phyloP scores from a whole-genome alignment of 2,113 vertebrate species.

The Apodemus speciosus region DNA sequence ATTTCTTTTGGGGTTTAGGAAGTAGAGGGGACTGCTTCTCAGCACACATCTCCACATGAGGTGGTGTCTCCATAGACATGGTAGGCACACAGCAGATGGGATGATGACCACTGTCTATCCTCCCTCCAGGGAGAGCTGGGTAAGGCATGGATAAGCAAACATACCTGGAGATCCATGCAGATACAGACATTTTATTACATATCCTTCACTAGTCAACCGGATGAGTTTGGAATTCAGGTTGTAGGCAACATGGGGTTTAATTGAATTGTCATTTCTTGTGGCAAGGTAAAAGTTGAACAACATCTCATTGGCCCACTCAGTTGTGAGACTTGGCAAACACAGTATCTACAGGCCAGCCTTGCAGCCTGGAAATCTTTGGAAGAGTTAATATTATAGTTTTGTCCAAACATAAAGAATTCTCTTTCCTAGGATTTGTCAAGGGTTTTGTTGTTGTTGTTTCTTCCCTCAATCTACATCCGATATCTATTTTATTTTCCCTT shows the following conservation, averaged over 20 bases:
- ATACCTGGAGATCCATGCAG: too few relatives aligned
- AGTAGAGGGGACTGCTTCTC: background rate
- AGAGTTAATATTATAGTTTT: background rate
- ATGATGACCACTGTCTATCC: background rate
- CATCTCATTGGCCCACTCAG: background rate
- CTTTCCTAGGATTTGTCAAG: background rate
- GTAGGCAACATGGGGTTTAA: too few relatives aligned
- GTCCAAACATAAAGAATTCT: background rate
- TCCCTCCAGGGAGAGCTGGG: background rate
- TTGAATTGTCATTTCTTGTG: background rate
- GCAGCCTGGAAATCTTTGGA: background rate
- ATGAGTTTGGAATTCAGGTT: background rate
- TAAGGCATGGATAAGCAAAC: background rate
- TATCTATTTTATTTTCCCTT: too few relatives aligned
- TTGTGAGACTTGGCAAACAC: background rate
- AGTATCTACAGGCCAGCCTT: background rate
- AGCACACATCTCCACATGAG: background rate
- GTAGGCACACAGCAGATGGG: too few relatives aligned
- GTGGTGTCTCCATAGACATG: background rate
- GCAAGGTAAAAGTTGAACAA: background rate
- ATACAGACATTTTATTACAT: background rate
- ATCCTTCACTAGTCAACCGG: background rate
- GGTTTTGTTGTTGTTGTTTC: background rate
- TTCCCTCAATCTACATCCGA: too few relatives aligned
- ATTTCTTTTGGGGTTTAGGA: background rate